Evolutionary conservation across 2,797 vertebrate genomes (phyloP).

Genomic region (Kryptopterus vitreolus): DNA sequence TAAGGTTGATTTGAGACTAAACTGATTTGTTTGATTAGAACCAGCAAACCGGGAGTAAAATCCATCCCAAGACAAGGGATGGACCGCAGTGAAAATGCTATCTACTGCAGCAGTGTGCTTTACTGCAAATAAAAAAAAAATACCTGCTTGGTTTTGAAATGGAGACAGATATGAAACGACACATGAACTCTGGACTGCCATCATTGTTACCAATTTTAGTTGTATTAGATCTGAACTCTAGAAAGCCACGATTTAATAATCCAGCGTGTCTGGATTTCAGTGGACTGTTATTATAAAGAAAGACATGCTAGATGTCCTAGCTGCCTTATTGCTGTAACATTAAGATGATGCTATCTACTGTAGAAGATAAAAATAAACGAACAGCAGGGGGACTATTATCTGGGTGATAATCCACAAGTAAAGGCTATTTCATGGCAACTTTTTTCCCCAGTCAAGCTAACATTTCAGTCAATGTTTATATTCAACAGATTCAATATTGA

Average conservation of each 20-base stretch:
- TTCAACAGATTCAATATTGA: constrained; percentile 1
- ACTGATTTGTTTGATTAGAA: too few relatives aligned
- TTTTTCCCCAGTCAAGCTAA: not conserved
- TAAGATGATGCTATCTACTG: not conserved
- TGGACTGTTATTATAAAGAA: not conserved
- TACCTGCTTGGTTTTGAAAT: not conserved
- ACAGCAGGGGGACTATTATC: not conserved
- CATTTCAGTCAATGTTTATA: not conserved
- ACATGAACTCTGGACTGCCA: not conserved
- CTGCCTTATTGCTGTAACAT: not conserved
- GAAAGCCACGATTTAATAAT: not conserved
- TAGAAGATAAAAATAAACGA: not conserved
- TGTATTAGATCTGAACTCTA: not conserved
- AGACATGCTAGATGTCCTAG: not conserved
- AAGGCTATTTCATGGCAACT: not conserved
- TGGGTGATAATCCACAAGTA: not conserved
- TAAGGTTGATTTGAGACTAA: too few relatives aligned
- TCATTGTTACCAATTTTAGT: not conserved
- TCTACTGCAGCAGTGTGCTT: not conserved
- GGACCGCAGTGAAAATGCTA: not conserved
- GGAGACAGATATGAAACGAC: not conserved
- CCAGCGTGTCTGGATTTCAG: not conserved
- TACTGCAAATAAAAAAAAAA: not conserved
- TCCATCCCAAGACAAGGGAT: too few relatives aligned
- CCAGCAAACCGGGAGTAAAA: not conserved